Percentiles rank a stretch among this genome's conserved stretches.
These are phyloP conservation scores for Panopea generosa DNA, from an alignment of 2,888 invertebrate species.

Conservation along the genomic window DNA sequence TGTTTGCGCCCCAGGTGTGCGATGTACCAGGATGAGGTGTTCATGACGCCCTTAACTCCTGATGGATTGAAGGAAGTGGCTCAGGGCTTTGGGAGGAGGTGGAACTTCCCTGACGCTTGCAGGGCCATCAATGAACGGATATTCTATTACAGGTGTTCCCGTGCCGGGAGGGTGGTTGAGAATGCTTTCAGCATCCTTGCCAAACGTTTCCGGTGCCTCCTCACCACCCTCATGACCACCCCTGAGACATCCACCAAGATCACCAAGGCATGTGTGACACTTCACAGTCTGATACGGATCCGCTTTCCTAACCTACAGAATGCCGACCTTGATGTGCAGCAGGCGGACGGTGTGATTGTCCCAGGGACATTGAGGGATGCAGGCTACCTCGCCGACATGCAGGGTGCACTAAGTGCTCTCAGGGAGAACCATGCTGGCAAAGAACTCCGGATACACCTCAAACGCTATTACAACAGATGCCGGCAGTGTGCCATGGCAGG, in stretches of 20 bases:
- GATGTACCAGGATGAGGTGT: conserved; percentile 15
- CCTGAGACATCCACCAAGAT: conserved; percentile 5
- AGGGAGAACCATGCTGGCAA: conserved; percentile 2
- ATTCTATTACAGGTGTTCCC: conserved; percentile 5
- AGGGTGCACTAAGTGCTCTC: not conserved
- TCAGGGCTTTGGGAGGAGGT: not conserved
- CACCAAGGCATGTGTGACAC: conserved; percentile 4
- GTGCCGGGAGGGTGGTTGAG: not conserved
- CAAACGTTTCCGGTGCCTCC: conserved; percentile 5
- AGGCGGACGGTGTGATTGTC: conserved; percentile 27
- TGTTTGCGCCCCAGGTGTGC: conserved; percentile 18
- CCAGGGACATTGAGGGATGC: too few relatives aligned
- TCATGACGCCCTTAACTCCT: conserved; percentile 25
- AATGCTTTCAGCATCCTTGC: too few relatives aligned
- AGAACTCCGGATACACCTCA: not conserved
- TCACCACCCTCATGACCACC: conserved; percentile 6
- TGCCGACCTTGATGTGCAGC: not conserved
- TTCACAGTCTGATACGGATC: not conserved
- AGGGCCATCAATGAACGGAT: too few relatives aligned
- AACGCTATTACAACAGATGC: conserved; percentile 10
- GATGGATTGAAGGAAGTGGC: conserved; percentile 22
- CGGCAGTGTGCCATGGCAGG: conserved; percentile 1
- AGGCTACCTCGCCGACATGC: not conserved
- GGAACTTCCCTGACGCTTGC: too few relatives aligned
- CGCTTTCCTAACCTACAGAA: conserved; percentile 3